A percentile compares a stretch with the other conserved stretches of the same genome.
Conservation (phyloP, 2,797 vertebrate genomes). For the Enteromius unitaeniatus region DNA sequence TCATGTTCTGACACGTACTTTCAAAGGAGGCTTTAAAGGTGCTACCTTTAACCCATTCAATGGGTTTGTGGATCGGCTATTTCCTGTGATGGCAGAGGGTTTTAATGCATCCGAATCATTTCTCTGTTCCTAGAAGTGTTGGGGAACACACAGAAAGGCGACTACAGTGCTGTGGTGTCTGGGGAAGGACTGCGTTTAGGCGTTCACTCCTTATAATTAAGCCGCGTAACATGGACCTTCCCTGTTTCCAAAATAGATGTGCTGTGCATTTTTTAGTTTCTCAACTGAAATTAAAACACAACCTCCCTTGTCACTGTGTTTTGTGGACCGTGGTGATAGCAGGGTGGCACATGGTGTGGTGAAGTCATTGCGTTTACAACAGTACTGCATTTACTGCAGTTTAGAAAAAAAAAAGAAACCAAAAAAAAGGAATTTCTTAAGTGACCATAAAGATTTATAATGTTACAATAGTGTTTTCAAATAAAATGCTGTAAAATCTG, state of each 20-base stretch:
- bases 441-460: neutral
- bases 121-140: constrained; percentile 45
- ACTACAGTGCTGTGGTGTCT: neutral
- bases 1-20: constrained; percentile 21
- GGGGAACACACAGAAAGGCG: constrained; percentile 10
- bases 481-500: neutral
- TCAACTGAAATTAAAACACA: constrained; percentile 36
- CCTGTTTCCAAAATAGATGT: constrained; percentile 60
- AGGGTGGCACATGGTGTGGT: constrained; percentile 10
- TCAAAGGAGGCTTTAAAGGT: neutral
- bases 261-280: constrained; percentile 11
- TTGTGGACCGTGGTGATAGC: constrained; percentile 16
- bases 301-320: constrained; percentile 27
- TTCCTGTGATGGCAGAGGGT: constrained; percentile 7
- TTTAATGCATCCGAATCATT: constrained; percentile 10
- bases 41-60: neutral
- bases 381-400: neutral
- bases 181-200: constrained; percentile 44
- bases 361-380: neutral
- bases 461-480: neutral
- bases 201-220: constrained; percentile 60
- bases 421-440: neutral
- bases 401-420: too few species aligned
- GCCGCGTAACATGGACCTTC: constrained; percentile 40
- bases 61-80: neutral